These are phyloP conservation scores for Dreissena rostriformis DNA, from an alignment of 1,140 invertebrate genomes.

Conservation along the genomic window DNA sequence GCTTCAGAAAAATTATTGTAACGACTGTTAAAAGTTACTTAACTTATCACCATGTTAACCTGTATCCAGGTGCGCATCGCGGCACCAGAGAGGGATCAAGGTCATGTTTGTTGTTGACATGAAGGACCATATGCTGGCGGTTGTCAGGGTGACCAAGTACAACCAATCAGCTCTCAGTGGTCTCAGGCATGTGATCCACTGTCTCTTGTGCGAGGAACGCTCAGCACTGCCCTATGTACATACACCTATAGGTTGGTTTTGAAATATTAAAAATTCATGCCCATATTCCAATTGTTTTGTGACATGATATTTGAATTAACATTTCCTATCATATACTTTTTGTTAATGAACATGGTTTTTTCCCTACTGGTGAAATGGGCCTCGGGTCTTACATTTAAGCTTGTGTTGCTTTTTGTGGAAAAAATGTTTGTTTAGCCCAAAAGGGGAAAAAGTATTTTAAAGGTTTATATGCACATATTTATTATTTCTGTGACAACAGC, in stretches of 20 bases:
- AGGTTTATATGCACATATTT: too few species aligned
- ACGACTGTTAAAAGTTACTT: too few species aligned
- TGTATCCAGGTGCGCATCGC: constrained; percentile 19
- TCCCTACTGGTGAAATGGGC: not conserved
- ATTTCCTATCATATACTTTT: not conserved
- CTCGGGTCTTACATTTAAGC: not conserved
- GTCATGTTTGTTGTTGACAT: constrained; percentile 20
- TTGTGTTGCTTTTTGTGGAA: not conserved
- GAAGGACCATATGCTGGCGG: constrained; percentile 38
- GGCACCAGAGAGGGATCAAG: constrained; percentile 25
- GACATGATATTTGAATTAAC: not conserved
- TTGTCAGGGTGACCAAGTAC: constrained; percentile 36
- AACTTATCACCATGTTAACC: too few species aligned
- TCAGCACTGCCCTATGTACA: constrained; percentile 6
- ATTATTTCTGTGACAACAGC: too few species aligned
- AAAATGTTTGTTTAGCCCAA: not conserved
- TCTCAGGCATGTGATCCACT: constrained; percentile 35
- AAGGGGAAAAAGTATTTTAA: too few species aligned
- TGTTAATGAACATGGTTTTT: not conserved
- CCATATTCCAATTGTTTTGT: not conserved
- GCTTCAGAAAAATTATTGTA: too few species aligned
- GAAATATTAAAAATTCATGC: not conserved
- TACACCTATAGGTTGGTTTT: constrained; percentile 32
- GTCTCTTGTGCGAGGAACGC: constrained; percentile 47
- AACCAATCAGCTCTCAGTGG: constrained; percentile 28